Conservation (phyloP, 2,888 invertebrate genomes). For the Dynastes maya region DNA sequence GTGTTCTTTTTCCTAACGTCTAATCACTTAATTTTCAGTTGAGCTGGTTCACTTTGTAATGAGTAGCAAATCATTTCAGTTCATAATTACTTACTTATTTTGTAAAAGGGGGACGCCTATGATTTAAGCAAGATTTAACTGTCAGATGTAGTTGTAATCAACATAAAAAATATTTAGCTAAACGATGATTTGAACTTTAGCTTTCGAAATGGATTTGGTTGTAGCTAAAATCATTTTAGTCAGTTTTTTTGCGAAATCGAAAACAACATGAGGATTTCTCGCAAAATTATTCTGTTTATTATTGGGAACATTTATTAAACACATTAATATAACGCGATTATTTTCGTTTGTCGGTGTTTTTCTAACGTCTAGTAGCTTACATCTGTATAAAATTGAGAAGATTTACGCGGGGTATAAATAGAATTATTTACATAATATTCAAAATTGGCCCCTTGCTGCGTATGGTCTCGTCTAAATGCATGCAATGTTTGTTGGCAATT, state of each 20-base stretch:
- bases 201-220: too few relatives aligned
- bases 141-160: too few relatives aligned
- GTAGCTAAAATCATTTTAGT: not conserved
- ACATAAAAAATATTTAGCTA: too few relatives aligned
- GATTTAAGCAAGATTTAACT: too few relatives aligned
- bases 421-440: conserved; percentile 23
- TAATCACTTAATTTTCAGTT: too few relatives aligned
- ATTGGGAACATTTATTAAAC: conserved; percentile 23
- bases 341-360: conserved; percentile 10
- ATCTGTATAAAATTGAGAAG: conserved; percentile 15
- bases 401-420: conserved; percentile 8
- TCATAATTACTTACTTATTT: too few relatives aligned
- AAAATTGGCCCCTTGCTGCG: conserved; percentile 22
- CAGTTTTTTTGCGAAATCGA: conserved; percentile 3
- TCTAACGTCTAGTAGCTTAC: not conserved
- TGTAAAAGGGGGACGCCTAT: too few relatives aligned
- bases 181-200: too few relatives aligned
- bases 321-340: not conserved
- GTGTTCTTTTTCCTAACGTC: too few relatives aligned
- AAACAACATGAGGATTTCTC: conserved; percentile 2
- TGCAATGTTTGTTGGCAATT: conserved; percentile 23
- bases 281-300: not conserved
- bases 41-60: too few relatives aligned
- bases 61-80: too few relatives aligned
- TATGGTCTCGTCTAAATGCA: conserved; percentile 17